Base-by-base conservation (phyloP, 37 sponge, comb jelly and placozoan species). In the Dysidea cf. avara region DNA sequence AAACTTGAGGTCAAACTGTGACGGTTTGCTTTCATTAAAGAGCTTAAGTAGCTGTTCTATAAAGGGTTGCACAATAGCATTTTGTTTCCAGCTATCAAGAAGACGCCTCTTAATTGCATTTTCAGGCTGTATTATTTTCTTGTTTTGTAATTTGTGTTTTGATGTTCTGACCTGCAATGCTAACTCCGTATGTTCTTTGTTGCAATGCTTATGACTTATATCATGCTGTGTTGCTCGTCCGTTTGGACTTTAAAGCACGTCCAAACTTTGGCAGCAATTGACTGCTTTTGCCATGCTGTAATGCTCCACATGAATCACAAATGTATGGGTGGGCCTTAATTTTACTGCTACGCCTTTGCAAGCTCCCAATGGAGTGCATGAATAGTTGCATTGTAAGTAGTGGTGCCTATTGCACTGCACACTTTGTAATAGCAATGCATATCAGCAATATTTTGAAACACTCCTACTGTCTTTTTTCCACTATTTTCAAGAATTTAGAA, bases 341-440 rank as follows among this genome's bases (percentile, higher is more conserved):
- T 11, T 25, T 58, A 18, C 16, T 18, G 60, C 60, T 21, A 58
- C 11, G 14, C 25, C 25, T 7, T 18, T 58, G 28, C 60, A 58
- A 28, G 11, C 17, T 58, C 25, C 60, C 25, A 12, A 11, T 11
- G 21, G 14, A 58, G 14, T 21, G 60, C 60, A 11, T 58, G 17
- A 11, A 58, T 18, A 58, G 11, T 58, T 58, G 60, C 25, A 58
- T 18, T 30, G n/a, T n/a, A n/a, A n/a, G n/a, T n/a, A n/a, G n/a
- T n/a, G n/a, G n/a, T n/a, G n/a, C n/a, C n/a, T n/a, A n/a, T n/a
- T n/a, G n/a, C 60, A 12, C 11, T 58, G 28, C 60, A n/a, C 14
- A 58, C 60, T 30, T 14, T 58, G 60, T 58, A 58, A 30, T 58
- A 58, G 60, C 25, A 58, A 58, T 25, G 60, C n/a, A n/a, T 58